Evolutionary conservation across 2,113 vertebrate species (phyloP), one percentile per base, ranked within the genome.

Genomic region (Tupaia chinensis): DNA sequence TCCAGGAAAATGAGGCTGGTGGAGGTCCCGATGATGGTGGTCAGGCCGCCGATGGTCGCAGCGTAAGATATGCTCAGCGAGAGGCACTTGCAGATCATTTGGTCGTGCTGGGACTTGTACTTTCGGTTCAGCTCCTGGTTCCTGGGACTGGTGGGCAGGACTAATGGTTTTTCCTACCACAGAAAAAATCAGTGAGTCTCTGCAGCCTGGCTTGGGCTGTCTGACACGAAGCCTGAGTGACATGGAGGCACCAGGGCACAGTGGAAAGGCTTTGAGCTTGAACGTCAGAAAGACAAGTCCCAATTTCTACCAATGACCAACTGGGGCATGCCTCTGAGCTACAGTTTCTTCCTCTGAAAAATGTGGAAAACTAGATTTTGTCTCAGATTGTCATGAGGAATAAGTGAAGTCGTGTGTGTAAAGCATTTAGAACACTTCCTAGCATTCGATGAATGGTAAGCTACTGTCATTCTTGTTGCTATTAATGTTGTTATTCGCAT

Each of bases 1-100:
- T 99, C 99, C 1, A 99, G 98, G 95, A 99, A 99, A 91, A 99
- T 99, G 97, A 99, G 99, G 98, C 99, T 99, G 98, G 99, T 99
- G 29, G 99, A 99, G 0, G 99, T 99, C 69, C 99, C 99, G 0
- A 99, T 99, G 98, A 99, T 99, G 97, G 99, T 99, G 98, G 99
- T 99, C 93, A 99, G 99, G 14, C 99, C 99, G 3, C 99, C 99
- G 1, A 99, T 99, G 86, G 99, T 99, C 0, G 99, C 99, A 0
- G 99, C 99, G 0, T 99, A 99, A 4, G 99, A 99, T 96, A 99
- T 99, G 98, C 99, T 99, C 95, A 99, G 98, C 0, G 99, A 99
- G 72, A 99, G 99, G 94, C 99, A 99, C 97, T 99, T 99, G 95
- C 99, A 99, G 97, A 99, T 98, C 99, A 99, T 99, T 86, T 99